phyloP scores from a whole-genome alignment of 2,797 vertebrate genomes.

The Cyprinodon diabolis region DNA sequence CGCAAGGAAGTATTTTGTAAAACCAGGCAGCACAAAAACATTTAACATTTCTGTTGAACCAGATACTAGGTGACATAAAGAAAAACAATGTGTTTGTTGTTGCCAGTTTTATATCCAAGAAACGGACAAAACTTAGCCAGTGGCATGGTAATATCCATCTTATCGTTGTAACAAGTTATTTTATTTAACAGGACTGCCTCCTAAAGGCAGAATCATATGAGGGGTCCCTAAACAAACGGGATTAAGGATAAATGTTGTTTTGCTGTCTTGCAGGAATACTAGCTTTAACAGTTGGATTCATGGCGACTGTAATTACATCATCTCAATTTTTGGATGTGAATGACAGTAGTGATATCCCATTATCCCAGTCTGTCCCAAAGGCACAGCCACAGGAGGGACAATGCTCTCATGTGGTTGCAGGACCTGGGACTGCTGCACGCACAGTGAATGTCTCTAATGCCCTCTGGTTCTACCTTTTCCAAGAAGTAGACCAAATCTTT shows the following conservation, averaged over 20 bases:
- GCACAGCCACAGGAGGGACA: not conserved
- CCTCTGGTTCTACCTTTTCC: conserved; percentile 22
- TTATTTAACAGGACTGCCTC: conserved; percentile 70
- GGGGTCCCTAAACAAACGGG: conserved; percentile 78
- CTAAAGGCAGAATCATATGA: conserved; percentile 65
- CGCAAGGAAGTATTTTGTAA: conserved; percentile 27
- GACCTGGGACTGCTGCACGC: not conserved
- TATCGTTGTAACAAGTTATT: conserved; percentile 60
- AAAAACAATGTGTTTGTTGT: conserved; percentile 31
- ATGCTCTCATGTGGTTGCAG: not conserved
- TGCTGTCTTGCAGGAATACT: conserved; percentile 44
- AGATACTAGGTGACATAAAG: conserved; percentile 47
- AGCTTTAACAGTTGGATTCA: conserved; percentile 61
- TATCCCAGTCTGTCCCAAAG: conserved; percentile 25
- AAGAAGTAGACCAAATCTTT: not conserved
- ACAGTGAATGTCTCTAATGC: not conserved
- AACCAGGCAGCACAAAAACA: conserved; percentile 13
- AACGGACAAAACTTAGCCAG: conserved; percentile 54
- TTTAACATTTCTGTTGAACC: conserved; percentile 37
- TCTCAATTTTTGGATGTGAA: conserved; percentile 12
- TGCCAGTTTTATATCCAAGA: conserved; percentile 35
- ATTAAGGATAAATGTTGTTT: conserved; percentile 58
- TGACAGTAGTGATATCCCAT: conserved; percentile 28
- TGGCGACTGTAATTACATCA: conserved; percentile 42
- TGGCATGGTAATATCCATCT: conserved; percentile 58